Evolutionary conservation across 2,888 invertebrate species (phyloP), one percentile per base, ranked within the genome.

Genomic region (Lapara coniferarum): DNA sequence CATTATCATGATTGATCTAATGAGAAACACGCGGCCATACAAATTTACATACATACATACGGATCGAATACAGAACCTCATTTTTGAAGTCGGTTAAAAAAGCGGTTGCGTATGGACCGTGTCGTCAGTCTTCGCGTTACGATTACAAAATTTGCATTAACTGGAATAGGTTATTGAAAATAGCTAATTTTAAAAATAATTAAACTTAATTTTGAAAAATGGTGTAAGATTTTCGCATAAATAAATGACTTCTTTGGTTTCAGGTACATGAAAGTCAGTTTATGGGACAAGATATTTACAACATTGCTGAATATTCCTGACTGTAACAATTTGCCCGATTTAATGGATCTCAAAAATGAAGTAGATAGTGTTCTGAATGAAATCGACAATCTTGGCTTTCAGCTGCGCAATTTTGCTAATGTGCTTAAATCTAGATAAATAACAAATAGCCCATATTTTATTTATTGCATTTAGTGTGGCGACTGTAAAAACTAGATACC

Each of bases 261-360:
- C 85, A 96, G 96, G 90, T 96, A 96, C 85, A 95, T 96, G 87
- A 95, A 96, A 80, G 95, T 94, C 72, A 94, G 94, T 72, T 90
- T 96, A 71, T 98, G 98, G 98, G 96, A 96, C 78, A 95, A 95
- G 75, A 96, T 98, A 83, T 98, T 98, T 85, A 95, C 96, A 55
- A 95, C 95, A 51, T 90, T 98, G 73, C 92, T 99, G 69, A 99
- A 99, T 90, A 95, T 98, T 71, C 96, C 96, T 30, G 96, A 96
- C 71, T 97, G 97, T 84, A 95, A 95, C 69, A 95, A 95, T 72
- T 93, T 97, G 87, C 98, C 98, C 0, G 96, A 97, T 85, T 91
- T 98, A 76, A 86, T 94, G 82, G 94, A 94, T 79, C 90, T 95
- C 76, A 94, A 94, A 79, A 87, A 86, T 74, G 92, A 93, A 75